These are phyloP conservation scores for Thryonomys swinderianus DNA, from an alignment of 2,113 vertebrate species.

Conservation along the genomic window DNA sequence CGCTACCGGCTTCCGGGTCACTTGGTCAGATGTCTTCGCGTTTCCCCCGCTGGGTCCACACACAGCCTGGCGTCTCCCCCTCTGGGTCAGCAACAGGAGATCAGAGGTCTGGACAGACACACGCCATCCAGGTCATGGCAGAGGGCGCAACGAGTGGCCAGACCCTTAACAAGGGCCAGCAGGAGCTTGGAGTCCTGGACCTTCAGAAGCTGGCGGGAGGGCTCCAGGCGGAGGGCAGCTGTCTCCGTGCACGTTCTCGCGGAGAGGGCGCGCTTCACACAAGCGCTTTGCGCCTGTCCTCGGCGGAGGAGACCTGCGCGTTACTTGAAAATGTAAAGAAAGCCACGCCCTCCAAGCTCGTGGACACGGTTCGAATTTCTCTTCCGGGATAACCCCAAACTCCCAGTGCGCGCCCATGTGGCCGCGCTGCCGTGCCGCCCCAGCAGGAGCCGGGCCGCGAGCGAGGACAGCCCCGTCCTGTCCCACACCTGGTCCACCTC, in stretches of 20 bases:
- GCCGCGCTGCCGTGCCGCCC: neutral
- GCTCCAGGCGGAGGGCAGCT: no score
- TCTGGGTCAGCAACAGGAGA: neutral
- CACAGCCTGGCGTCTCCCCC: neutral
- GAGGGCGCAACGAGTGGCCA: neutral
- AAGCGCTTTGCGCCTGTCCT: neutral
- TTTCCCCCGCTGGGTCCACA: neutral
- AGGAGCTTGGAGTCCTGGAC: no score
- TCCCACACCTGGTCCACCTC: no score
- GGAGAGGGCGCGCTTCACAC: neutral
- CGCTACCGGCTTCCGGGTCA: neutral
- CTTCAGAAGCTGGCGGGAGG: no score
- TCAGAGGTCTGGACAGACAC: neutral
- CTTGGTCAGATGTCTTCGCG: neutral
- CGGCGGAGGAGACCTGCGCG: neutral
- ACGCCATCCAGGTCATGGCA: neutral
- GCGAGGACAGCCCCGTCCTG: neutral
- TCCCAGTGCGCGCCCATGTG: neutral
- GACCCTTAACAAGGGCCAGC: neutral
- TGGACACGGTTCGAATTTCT: neutral
- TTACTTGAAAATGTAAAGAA: neutral
- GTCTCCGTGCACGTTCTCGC: fast-evolving
- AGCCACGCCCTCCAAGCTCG: neutral
- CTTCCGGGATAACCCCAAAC: neutral
- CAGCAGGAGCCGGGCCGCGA: neutral